phyloP scores from a whole-genome alignment of 2,888 invertebrate species.

The Thereva nobilitata region DNA sequence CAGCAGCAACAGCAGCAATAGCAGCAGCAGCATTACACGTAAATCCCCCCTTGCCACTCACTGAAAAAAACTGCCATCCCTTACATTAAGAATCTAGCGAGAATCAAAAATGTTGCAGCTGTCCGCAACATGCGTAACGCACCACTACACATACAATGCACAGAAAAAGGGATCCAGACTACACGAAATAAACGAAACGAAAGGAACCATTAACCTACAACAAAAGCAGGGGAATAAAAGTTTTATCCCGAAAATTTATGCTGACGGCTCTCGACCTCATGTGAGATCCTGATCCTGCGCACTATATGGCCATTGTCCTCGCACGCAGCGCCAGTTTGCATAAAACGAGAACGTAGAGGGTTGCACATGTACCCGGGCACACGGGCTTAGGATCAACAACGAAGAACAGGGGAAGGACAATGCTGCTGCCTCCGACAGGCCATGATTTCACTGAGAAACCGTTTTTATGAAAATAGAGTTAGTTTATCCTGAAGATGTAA shows the following conservation, averaged over 20 bases:
- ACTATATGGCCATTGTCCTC: conserved; percentile 17
- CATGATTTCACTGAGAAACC: too few species aligned
- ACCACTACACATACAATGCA: conserved; percentile 20
- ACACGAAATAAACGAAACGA: conserved; percentile 12
- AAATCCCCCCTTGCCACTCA: too few species aligned
- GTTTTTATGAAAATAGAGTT: too few species aligned
- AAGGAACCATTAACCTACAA: not conserved
- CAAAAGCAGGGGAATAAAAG: too few species aligned
- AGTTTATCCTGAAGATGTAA: too few species aligned
- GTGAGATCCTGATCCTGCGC: conserved; percentile 28
- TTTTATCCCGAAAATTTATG: conserved; percentile 30
- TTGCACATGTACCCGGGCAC: not conserved
- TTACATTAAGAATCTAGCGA: not conserved
- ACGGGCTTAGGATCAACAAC: too few species aligned
- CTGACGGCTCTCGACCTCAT: not conserved
- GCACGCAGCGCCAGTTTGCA: conserved; percentile 20
- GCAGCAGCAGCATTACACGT: not conserved
- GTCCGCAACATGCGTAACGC: conserved; percentile 32
- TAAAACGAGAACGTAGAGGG: not conserved
- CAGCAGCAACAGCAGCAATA: conserved; percentile 2
- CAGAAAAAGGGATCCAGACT: conserved; percentile 1
- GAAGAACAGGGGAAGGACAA: too few species aligned
- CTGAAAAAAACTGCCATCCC: too few species aligned
- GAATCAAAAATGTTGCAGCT: conserved; percentile 30
- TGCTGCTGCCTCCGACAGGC: too few species aligned